Evolutionary conservation across 2,797 vertebrate genomes (phyloP), one percentile per base, ranked within the genome.

Genomic region (Gymnothorax reevesii): DNA sequence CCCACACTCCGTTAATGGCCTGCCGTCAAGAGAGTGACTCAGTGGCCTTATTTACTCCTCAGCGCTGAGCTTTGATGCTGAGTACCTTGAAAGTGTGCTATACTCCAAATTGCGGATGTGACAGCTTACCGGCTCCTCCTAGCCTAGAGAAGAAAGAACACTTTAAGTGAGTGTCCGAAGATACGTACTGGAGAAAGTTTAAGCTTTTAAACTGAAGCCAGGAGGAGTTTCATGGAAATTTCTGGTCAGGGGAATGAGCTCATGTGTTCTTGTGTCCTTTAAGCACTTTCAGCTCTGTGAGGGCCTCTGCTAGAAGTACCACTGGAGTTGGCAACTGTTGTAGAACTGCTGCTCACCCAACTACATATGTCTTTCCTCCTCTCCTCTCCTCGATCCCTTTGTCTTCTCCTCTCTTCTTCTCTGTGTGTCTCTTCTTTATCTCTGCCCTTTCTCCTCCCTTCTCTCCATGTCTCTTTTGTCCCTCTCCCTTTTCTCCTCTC

Each of bases 251-350:
- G 83, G 73, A 85, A 88, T 88, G 57, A 83, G 49, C 83, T 64
- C 10, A 4, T 27, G 10, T 3, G 17, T 54, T 15, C 49, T 22
- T 62, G 27, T 33, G 27, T 49, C 7, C 27, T 20, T 59, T 62
- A 64, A 64, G 25, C 22, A 13, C 57, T 84, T 27, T 33, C 27
- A 17, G 57, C 25, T 27, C 82, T 5, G 55, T 83, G 82, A 25
- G 42, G 13, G 13, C 82, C 84, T 71, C 27, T 77, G 80, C 87
- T 84, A 86, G 85, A 86, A 85, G 84, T 73, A 66, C 83, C 86
- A 89, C 84, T 88, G 88, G 89, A 91, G 89, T 88, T 86, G 57
- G 66, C 25, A 42, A 62, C 17, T 33, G 13, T 12, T 33, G 82
- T 75, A 77, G 2, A 8, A 49, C 75, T 87, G 84, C 57, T 88